Evolutionary conservation across 2,797 vertebrate species (phyloP).

Genomic region (Urosaurus nigricauda): DNA sequence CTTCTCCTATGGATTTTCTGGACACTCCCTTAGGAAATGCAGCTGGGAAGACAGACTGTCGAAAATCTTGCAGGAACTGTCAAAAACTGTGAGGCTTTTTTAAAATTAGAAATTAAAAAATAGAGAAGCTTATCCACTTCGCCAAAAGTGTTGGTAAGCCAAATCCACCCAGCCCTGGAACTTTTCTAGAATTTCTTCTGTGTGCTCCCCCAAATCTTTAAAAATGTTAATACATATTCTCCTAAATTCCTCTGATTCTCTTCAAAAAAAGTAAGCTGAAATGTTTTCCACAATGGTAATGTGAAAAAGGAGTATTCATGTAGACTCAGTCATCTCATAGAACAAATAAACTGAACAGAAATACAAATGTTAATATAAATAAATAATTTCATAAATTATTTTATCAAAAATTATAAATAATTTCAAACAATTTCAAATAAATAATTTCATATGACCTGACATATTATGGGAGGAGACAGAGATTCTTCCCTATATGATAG

Average conservation of each 20-base stretch:
- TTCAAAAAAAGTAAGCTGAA: not conserved
- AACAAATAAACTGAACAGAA: not conserved
- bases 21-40: not conserved
- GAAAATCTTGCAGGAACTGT: no score
- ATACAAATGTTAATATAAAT: not conserved
- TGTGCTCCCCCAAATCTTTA: not conserved
- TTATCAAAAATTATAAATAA: not conserved
- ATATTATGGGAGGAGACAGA: not conserved
- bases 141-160: not conserved
- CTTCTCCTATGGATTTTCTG: not conserved
- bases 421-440: no score
- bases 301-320: not conserved
- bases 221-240: no score
- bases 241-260: no score
- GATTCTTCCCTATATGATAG: not conserved
- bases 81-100: not conserved
- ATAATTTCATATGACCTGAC: not conserved
- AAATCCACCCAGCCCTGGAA: not conserved
- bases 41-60: not conserved
- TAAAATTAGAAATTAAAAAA: not conserved
- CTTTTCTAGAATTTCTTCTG: not conserved
- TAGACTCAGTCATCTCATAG: not conserved
- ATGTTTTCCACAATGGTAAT: not conserved
- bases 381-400: not conserved
- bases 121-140: not conserved